Percentiles rank a stretch among this genome's conserved stretches.
Conservation (phyloP, 2,888 invertebrate genomes). For the Brenthis daphne region DNA sequence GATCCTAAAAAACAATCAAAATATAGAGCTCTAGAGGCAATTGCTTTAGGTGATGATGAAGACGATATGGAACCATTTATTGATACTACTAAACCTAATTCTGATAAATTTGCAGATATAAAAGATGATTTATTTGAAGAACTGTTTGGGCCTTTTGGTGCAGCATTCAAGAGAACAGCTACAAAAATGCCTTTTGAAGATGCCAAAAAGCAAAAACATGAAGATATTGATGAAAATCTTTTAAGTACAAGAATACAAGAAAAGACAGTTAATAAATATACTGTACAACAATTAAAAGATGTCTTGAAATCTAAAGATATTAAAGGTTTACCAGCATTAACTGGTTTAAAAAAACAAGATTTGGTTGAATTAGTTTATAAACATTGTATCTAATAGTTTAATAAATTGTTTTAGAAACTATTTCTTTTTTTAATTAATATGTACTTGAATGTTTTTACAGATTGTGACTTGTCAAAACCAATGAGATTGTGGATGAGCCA, state of each 20-base stretch:
- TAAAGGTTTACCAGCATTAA: constrained; percentile 55
- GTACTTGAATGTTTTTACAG: too few species aligned
- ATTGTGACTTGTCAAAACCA: too few species aligned
- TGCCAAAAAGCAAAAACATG: constrained; percentile 54
- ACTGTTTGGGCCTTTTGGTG: constrained; percentile 70
- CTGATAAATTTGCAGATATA: constrained; percentile 53
- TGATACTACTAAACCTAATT: constrained; percentile 76
- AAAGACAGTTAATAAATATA: constrained; percentile 57
- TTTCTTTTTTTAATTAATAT: too few species aligned
- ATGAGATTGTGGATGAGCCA: too few species aligned
- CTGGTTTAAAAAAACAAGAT: constrained; percentile 63
- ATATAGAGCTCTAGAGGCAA: constrained; percentile 85
- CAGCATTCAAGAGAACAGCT: constrained; percentile 53
- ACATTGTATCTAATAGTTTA: constrained; percentile 43
- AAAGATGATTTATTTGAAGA: constrained; percentile 68
- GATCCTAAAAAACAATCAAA: constrained; percentile 85
- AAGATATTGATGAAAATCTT: constrained; percentile 57
- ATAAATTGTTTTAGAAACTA: too few species aligned
- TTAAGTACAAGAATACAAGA: constrained; percentile 52
- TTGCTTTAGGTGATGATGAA: constrained; percentile 82
- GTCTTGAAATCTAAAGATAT: constrained; percentile 59
- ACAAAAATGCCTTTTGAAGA: constrained; percentile 39
- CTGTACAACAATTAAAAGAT: constrained; percentile 61
- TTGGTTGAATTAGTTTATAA: constrained; percentile 66
- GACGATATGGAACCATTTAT: constrained; percentile 71